Conservation (phyloP, 2,888 invertebrate genomes). For the Zele albiditarsus region DNA sequence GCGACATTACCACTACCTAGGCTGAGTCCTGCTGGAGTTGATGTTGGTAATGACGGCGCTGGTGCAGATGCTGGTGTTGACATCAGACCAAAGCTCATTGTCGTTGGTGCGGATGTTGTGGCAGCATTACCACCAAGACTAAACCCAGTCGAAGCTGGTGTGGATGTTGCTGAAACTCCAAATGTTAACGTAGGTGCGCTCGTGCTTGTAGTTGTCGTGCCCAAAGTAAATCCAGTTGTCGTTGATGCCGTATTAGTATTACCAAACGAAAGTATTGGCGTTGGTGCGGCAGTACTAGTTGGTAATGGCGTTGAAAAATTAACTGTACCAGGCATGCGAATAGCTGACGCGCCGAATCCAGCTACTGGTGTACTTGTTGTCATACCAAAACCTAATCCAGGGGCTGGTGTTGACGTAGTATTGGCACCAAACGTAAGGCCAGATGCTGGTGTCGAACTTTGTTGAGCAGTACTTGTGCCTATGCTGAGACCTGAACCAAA, state of each 20-base stretch:
- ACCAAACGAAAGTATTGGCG: conserved; percentile 48
- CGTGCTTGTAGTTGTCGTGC: not conserved
- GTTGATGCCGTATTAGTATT: conserved; percentile 44
- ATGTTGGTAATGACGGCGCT: conserved; percentile 18
- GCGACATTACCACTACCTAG: conserved; percentile 53
- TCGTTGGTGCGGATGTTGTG: conserved; percentile 47
- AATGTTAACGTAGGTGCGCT: conserved; percentile 50
- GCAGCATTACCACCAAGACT: conserved; percentile 47
- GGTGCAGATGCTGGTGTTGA: conserved; percentile 53
- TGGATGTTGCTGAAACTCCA: conserved; percentile 52
- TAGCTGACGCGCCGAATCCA: conserved; percentile 37
- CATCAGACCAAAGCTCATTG: conserved; percentile 36
- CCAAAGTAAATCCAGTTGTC: conserved; percentile 34
- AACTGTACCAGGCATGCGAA: conserved; percentile 10
- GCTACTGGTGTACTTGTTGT: conserved; percentile 28
- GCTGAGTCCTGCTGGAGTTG: conserved; percentile 51
- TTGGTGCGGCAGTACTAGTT: conserved; percentile 46
- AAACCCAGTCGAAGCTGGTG: conserved; percentile 50
- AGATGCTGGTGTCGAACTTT: conserved; percentile 36
- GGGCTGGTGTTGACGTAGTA: conserved; percentile 41
- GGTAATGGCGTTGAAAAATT: conserved; percentile 34
- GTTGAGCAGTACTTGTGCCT: conserved; percentile 43
- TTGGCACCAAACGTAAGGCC: conserved; percentile 48
- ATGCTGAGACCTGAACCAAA: conserved; percentile 52
- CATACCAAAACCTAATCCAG: conserved; percentile 52